Evolutionary conservation across 1,140 invertebrate genomes (phyloP).

Genomic region (Paralvinella palmiformis): DNA sequence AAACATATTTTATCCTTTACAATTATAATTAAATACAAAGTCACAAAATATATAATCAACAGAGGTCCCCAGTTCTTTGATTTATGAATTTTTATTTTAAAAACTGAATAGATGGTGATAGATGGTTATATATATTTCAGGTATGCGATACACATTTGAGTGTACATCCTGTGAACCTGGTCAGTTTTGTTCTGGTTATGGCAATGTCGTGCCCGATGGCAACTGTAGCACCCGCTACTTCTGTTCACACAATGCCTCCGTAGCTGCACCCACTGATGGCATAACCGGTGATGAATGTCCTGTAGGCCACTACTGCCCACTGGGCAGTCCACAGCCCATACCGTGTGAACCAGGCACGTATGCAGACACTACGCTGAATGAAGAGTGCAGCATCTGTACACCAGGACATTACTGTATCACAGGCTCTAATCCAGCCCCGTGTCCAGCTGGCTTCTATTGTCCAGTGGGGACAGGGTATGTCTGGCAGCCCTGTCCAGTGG

Average conservation of each 20-base stretch:
- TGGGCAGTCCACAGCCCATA: constrained; percentile 28
- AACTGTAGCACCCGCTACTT: constrained; percentile 42
- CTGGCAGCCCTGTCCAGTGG: constrained; percentile 37
- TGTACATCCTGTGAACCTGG: constrained; percentile 35
- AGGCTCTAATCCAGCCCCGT: constrained; percentile 30
- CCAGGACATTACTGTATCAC: constrained; percentile 36
- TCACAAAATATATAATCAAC: too few species aligned
- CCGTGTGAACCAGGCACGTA: constrained; percentile 37
- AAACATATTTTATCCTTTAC: too few species aligned
- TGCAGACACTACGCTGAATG: constrained; percentile 26
- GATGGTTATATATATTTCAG: constrained; percentile 20
- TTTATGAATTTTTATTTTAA: too few species aligned
- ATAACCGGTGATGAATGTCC: constrained; percentile 36
- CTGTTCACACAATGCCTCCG: constrained; percentile 31
- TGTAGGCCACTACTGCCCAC: constrained; percentile 35
- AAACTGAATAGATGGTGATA: neutral
- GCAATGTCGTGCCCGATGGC: constrained; percentile 28
- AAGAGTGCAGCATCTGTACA: constrained; percentile 30
- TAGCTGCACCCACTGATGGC: constrained; percentile 35
- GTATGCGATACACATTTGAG: constrained; percentile 24
- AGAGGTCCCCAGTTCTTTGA: too few species aligned
- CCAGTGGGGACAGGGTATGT: constrained; percentile 36
- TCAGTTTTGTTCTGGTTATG: constrained; percentile 22
- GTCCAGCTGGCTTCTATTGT: constrained; percentile 41
- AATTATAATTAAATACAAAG: too few species aligned